Conservation (phyloP, 2,888 invertebrate genomes). For the Schizaphis graminum region DNA sequence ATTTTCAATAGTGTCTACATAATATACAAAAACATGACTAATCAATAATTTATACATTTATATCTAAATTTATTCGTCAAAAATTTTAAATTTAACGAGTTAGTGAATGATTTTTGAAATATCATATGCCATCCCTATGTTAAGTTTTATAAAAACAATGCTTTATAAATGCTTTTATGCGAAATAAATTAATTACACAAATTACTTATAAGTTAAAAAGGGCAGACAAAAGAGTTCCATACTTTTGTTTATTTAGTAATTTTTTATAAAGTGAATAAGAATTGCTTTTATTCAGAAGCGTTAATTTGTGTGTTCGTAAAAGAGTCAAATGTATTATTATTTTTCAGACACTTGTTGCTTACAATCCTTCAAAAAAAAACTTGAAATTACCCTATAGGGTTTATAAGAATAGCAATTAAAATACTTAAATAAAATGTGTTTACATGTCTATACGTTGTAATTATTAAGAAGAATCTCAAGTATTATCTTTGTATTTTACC, state of each 20-base stretch:
- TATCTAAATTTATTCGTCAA: not conserved
- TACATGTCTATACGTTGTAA: not conserved
- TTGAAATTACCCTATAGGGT: not conserved
- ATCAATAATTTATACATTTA: not conserved
- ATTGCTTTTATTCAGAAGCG: conserved; percentile 35
- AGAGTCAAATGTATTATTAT: conserved; percentile 20
- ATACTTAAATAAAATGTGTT: not conserved
- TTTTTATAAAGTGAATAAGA: conserved; percentile 29
- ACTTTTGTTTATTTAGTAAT: conserved; percentile 35
- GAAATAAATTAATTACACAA: not conserved
- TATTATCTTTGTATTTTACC: not conserved
- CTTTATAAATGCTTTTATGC: not conserved
- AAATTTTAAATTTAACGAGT: not conserved
- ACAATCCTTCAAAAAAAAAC: not conserved
- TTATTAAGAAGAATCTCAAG: not conserved
- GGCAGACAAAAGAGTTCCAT: not conserved
- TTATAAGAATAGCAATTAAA: not conserved
- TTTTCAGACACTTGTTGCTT: conserved; percentile 45
- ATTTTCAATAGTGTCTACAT: not conserved
- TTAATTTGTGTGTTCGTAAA: conserved; percentile 20
- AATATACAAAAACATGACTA: not conserved
- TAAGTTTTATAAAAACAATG: not conserved
- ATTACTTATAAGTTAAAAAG: not conserved
- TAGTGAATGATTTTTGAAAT: not conserved
- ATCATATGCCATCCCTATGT: not conserved